Evolutionary conservation across 2,113 vertebrate genomes (phyloP).

Genomic region (Centropus unirufus): DNA sequence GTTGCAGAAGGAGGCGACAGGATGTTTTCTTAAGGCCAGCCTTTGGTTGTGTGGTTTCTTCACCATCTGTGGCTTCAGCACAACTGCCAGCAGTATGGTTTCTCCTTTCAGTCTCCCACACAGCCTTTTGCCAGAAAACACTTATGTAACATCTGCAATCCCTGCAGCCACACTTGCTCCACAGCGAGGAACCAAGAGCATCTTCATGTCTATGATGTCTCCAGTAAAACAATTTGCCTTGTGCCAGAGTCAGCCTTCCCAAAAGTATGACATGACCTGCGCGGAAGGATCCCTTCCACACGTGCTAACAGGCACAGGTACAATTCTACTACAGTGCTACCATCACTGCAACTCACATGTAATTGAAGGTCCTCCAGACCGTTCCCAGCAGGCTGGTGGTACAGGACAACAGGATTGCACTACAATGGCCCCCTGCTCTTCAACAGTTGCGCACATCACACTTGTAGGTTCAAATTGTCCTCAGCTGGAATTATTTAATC

Average conservation of each 20-base stretch:
- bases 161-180: accelerated
- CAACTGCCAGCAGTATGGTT: not conserved
- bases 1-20: not conserved
- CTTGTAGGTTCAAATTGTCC: not conserved
- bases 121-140: not conserved
- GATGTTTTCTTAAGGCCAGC: not conserved
- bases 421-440: not conserved
- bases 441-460: not conserved
- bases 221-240: not conserved
- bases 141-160: not conserved
- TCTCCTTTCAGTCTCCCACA: not conserved
- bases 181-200: not conserved
- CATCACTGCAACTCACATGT: not conserved
- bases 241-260: not conserved
- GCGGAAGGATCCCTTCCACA: not conserved
- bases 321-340: not conserved
- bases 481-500: not conserved
- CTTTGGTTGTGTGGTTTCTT: slow-evolving; percentile 26
- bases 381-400: not conserved
- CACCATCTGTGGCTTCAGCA: not conserved
- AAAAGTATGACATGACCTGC: not conserved
- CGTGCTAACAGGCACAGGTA: not conserved
- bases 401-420: not conserved
- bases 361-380: not conserved
- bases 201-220: not conserved